Conservation (phyloP, 2,797 vertebrate species). For the Champsocephalus gunnari region DNA sequence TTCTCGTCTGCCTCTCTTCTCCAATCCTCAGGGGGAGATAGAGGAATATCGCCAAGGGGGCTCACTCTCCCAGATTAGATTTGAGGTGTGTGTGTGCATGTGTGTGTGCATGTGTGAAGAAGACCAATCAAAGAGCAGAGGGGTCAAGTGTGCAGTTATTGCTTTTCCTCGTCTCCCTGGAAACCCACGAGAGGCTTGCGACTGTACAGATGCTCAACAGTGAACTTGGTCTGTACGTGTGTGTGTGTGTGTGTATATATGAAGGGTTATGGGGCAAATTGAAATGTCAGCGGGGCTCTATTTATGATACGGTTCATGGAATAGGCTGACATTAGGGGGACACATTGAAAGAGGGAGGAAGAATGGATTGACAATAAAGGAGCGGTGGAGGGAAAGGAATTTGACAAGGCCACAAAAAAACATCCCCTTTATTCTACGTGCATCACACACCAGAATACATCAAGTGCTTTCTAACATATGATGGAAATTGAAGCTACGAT, state of each 20-base stretch:
- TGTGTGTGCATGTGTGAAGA: slow-evolving; percentile 53
- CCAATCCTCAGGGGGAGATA: slow-evolving; percentile 60
- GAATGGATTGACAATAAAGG: slow-evolving; percentile 43
- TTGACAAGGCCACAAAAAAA: slow-evolving; percentile 19
- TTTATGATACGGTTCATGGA: slow-evolving; percentile 69
- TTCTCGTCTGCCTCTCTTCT: slow-evolving; percentile 37
- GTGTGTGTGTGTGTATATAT: slow-evolving; percentile 26
- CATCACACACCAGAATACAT: too few relatives aligned
- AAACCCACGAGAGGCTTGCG: slow-evolving; percentile 68
- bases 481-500: neutral
- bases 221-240: slow-evolving; percentile 47
- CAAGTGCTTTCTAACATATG: slow-evolving; percentile 8
- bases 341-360: slow-evolving; percentile 37
- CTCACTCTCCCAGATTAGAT: slow-evolving; percentile 80
- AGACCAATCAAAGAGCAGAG: slow-evolving; percentile 76
- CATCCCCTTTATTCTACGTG: neutral
- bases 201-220: slow-evolving; percentile 62
- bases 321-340: slow-evolving; percentile 60
- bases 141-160: slow-evolving; percentile 85
- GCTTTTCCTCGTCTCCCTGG: slow-evolving; percentile 78
- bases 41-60: slow-evolving; percentile 68
- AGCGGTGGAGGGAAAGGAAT: slow-evolving; percentile 5
- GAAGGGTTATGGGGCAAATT: slow-evolving; percentile 70
- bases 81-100: slow-evolving; percentile 64
- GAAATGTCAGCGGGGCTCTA: slow-evolving; percentile 74